Evolutionary conservation across 2,113 vertebrate genomes (phyloP).

Genomic region (Rhinolophus sinicus): DNA sequence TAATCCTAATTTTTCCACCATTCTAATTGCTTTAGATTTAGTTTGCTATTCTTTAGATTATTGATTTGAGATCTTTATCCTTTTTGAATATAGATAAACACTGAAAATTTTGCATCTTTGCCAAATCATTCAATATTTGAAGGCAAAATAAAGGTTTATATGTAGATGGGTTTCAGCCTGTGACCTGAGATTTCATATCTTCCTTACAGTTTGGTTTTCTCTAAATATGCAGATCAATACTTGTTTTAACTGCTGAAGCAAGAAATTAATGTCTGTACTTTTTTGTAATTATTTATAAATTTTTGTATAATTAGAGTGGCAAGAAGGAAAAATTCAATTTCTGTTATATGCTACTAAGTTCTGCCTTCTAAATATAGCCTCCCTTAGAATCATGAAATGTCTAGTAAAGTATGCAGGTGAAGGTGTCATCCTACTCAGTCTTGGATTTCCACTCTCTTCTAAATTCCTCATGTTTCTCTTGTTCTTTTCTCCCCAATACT

Average conservation of each 20-base stretch:
- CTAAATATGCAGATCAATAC: neutral
- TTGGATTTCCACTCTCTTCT: neutral
- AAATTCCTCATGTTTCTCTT: neutral
- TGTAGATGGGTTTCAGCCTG: neutral
- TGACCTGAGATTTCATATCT: neutral
- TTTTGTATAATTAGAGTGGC: neutral
- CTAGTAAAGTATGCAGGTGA: neutral
- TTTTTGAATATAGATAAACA: neutral
- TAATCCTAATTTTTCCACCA: neutral
- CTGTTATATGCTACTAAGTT: neutral
- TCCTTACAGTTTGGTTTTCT: neutral
- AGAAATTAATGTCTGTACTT: neutral
- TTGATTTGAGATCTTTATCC: neutral
- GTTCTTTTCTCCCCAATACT: neutral
- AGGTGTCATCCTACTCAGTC: neutral
- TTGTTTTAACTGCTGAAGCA: neutral
- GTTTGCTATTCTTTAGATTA: neutral
- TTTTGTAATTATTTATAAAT: neutral
- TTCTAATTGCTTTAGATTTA: slow-evolving; percentile 9
- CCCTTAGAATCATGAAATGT: neutral
- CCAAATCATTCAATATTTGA: neutral
- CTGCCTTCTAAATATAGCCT: neutral
- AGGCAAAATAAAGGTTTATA: neutral
- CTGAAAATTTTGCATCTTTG: neutral
- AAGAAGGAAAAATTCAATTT: neutral